These are phyloP conservation scores for Pteronotus mesoamericanus DNA, from an alignment of 2,797 vertebrate genomes.

Conservation along the genomic window DNA sequence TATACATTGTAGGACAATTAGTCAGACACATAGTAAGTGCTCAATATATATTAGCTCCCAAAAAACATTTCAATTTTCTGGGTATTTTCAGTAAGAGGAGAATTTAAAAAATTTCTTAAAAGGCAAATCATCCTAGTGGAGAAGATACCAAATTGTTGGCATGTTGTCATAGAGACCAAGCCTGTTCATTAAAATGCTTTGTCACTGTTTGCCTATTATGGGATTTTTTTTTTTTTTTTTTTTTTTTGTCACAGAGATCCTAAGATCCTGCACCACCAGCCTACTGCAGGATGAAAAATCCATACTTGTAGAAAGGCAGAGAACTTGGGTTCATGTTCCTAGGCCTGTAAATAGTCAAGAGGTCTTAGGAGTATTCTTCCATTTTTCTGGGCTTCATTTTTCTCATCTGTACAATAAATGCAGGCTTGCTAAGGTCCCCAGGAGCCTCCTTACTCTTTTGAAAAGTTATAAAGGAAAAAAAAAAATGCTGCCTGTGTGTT, in stretches of 20 bases:
- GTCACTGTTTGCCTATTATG: background rate
- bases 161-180: background rate
- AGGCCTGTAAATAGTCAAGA: background rate
- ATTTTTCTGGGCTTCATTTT: background rate
- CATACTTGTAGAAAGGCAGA: background rate
- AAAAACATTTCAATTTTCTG: slow-evolving; percentile 8
- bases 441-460: background rate
- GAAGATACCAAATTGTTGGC: background rate
- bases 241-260: background rate
- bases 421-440: background rate
- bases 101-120: background rate
- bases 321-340: background rate
- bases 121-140: background rate
- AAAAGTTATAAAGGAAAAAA: background rate
- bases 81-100: background rate
- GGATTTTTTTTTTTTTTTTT: background rate
- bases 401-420: background rate
- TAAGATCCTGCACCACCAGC: background rate
- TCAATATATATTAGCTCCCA: background rate
- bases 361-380: background rate
- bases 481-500: background rate
- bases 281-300: background rate
- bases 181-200: background rate
- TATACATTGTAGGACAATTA: background rate
- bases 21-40: background rate